Evolutionary conservation across 2,888 invertebrate genomes (phyloP), one percentile per base, ranked within the genome.

Genomic region (Philonicus albiceps): DNA sequence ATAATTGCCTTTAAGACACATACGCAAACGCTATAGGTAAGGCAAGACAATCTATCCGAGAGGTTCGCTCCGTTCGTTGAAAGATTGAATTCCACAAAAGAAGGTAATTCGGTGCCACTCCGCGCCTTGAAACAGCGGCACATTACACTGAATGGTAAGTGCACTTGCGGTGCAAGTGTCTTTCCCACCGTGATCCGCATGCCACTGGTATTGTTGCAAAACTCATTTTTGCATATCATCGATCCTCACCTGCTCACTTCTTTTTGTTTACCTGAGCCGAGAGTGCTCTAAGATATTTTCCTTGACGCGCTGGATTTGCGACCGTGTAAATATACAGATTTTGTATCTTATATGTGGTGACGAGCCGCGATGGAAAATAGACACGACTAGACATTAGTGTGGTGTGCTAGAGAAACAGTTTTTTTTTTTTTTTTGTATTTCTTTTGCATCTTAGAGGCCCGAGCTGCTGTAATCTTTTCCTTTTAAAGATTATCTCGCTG

Each of bases 191-290:
- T 34, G 22, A 27, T 11, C 64, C 27, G 64, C 76, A 76, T 27
- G 27, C 53, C 43, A 53, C 31, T 22, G 19, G 73, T 31, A 49
- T 80, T 80, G 80, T 83, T 83, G 83, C 83, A 72, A 83, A 83
- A 83, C 22, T 72, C 4, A 27, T 53, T 80, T 72, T 64, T 83
- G 64, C 64, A 55, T 83, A 83, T 83, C 83, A 64, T 64, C 83
- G 37, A 64, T 64, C 72, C 37, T 83, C 83, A 83, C 83, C 83
- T 83, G 83, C 22, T 83, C 31, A 37, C 34, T 72, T 64, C 6
- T 83, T 72, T 83, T 83, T 83, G 83, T 83, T 83, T 83, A 83
- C 83, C 34, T 83, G 64, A 27, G 22, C 27, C 64, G 6, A n/a
- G 11, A 49, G n/a, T 5, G 64, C 64, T 64, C n/a, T 40, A 30